Evolutionary conservation across 2,888 invertebrate species (phyloP).

Genomic region (Endotricha flammealis): DNA sequence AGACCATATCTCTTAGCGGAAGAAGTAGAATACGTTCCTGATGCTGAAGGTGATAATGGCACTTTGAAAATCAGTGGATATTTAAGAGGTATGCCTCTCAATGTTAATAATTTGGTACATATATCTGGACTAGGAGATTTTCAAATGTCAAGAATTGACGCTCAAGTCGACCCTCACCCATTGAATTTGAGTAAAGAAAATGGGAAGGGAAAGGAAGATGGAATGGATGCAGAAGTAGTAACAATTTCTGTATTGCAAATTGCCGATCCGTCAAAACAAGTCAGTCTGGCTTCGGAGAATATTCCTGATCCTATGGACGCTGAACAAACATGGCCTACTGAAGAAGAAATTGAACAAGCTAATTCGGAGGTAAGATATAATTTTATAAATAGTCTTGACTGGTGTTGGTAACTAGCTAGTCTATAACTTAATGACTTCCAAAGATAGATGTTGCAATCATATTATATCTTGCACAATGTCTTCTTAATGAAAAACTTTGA

Average conservation of each 20-base stretch:
- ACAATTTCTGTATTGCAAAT: conserved; percentile 72
- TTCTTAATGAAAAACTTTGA: too few relatives aligned
- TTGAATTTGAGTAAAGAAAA: conserved; percentile 74
- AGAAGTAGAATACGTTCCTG: conserved; percentile 81
- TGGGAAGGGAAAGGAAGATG: conserved; percentile 42
- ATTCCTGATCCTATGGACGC: conserved; percentile 94
- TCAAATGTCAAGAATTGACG: conserved; percentile 90
- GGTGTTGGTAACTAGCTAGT: too few relatives aligned
- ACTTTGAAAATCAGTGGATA: conserved; percentile 91
- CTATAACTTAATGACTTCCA: too few relatives aligned
- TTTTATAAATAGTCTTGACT: too few relatives aligned
- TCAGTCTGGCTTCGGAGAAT: conserved; percentile 87
- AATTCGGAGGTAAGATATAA: conserved; percentile 70
- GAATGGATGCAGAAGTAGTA: conserved; percentile 55
- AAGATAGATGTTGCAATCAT: too few relatives aligned
- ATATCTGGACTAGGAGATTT: conserved; percentile 96
- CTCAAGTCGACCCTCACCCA: conserved; percentile 83
- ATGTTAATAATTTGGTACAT: conserved; percentile 93
- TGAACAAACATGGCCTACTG: conserved; percentile 98
- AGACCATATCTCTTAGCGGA: conserved; percentile 93
- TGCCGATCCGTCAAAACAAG: conserved; percentile 83
- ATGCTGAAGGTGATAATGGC: conserved; percentile 72
- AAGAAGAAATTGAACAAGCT: conserved; percentile 90
- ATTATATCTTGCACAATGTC: too few relatives aligned
- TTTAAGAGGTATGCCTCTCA: conserved; percentile 88